Evolutionary conservation across 2,888 invertebrate species (phyloP), one percentile per base, ranked within the genome.

Genomic region (Drosophila kokeensis): DNA sequence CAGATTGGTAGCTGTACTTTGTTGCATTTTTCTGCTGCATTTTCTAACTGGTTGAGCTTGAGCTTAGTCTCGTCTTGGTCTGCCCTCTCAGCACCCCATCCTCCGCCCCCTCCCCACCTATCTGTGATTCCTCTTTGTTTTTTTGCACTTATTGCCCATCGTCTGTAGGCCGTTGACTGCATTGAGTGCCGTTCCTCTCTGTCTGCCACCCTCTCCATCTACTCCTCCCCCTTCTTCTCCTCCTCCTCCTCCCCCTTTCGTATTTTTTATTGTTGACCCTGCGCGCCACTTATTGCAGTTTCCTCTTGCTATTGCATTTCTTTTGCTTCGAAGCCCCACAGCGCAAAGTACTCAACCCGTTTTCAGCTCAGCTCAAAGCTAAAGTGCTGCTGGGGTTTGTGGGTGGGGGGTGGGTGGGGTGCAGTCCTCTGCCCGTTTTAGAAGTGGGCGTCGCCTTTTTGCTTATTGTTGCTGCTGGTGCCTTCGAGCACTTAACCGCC

Each of bases 261-360:
- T 24, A 36, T 36, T 7, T 36, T 70, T 76, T 74, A 79, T 78
- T 87, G 90, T 81, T 90, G 90, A 91, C 91, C 91, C 90, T 91
- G 91, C 90, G 85, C 85, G 85, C 83, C 87, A 85, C 91, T 90
- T 90, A 90, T 87, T 87, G 80, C 88, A 83, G 79, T 84, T 83
- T 89, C 71, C 73, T 74, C 69, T 76, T 81, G 81, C 76, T 70
- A 70, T 65, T 89, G 85, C 90, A 86, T 89, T 87, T 87, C 82
- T 85, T 89, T 87, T 89, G 86, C 88, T 87, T 87, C 86, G 88
- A 89, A 86, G 89, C 88, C 87, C 87, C 86, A 88, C 87, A 77
- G 79, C 79, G 81, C 77, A 69, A 78, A 64, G 80, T 69, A 80
- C 84, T 88, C 89, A 87, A 88, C 84, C 87, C 85, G 84, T 83